phyloP scores from a whole-genome alignment of 2,113 vertebrate genomes.

The Microcebus tavaratra region DNA sequence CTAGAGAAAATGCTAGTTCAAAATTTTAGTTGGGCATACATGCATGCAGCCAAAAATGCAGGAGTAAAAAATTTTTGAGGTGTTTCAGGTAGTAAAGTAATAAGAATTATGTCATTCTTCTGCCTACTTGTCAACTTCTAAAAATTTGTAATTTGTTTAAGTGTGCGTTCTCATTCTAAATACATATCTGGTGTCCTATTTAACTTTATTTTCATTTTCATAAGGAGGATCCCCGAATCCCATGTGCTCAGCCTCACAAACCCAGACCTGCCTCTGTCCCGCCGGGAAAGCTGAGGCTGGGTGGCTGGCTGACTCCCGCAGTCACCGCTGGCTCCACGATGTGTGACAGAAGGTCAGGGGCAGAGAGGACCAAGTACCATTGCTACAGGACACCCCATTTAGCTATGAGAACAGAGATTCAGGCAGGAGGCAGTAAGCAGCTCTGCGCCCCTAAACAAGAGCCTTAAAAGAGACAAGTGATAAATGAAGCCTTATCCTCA shows the following conservation, averaged over 20 bases:
- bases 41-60: neutral
- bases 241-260: too few relatives aligned
- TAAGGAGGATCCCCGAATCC: neutral
- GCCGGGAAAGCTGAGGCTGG: neutral
- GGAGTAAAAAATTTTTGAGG: neutral
- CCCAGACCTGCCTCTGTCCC: neutral
- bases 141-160: neutral
- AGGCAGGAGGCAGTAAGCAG: neutral
- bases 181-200: neutral
- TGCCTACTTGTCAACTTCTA: neutral
- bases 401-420: neutral
- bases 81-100: neutral
- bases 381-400: fast-evolving
- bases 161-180: neutral
- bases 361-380: fast-evolving
- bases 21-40: neutral
- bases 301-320: neutral
- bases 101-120: neutral
- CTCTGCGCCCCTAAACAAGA: too few relatives aligned
- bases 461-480: neutral
- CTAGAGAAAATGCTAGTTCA: neutral
- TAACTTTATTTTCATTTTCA: neutral
- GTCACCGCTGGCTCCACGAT: neutral
- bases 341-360: neutral
- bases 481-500: fast-evolving